These are phyloP conservation scores for Coboldia fuscipes DNA, from an alignment of 1,140 invertebrate species.

Conservation along the genomic window DNA sequence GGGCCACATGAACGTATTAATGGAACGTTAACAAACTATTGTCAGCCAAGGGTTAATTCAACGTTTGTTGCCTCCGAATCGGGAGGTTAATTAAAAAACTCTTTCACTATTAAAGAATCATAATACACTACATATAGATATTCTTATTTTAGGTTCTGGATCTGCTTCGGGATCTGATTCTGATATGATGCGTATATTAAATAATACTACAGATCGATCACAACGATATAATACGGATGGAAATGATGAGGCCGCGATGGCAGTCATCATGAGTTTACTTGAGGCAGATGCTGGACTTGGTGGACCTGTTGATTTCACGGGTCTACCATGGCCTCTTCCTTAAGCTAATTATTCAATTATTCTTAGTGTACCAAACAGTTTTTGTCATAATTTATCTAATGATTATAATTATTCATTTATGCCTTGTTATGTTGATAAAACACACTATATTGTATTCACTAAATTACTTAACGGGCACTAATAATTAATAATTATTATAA, in stretches of 20 bases:
- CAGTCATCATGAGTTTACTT: conserved; percentile 77
- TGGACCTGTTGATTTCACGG: conserved; percentile 52
- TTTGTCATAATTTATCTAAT: too few species aligned
- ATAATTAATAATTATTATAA: neutral
- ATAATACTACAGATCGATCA: conserved; percentile 23
- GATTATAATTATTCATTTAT: too few species aligned
- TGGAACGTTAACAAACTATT: conserved; percentile 6
- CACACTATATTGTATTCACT: too few species aligned
- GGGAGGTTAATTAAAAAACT: neutral
- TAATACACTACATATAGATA: neutral
- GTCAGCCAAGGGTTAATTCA: conserved; percentile 1
- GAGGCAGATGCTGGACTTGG: conserved; percentile 49
- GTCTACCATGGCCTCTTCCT: conserved; percentile 68
- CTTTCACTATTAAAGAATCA: neutral
- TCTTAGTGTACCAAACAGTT: too few species aligned
- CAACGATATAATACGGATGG: conserved; percentile 34
- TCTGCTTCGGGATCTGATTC: conserved; percentile 17
- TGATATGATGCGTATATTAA: conserved; percentile 37
- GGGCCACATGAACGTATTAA: neutral
- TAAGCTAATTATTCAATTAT: too few species aligned
- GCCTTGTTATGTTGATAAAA: too few species aligned
- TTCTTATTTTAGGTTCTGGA: neutral
- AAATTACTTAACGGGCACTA: too few species aligned
- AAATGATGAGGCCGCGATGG: conserved; percentile 79
- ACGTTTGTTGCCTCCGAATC: neutral